Evolutionary conservation across 2,113 vertebrate genomes (phyloP).

Genomic region (Gorsachius goisagi): DNA sequence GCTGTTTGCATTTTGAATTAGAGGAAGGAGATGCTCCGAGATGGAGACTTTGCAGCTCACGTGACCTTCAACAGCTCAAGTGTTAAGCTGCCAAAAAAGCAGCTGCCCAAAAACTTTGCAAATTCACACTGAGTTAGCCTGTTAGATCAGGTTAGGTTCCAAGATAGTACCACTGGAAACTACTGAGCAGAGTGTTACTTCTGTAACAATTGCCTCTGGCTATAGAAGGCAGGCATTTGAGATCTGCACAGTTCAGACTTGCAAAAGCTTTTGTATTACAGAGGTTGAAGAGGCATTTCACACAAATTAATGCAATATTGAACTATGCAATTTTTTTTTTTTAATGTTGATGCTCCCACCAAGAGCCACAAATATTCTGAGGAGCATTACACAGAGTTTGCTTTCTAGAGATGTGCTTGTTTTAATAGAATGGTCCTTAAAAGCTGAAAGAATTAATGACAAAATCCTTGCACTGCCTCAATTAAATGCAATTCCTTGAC

Average conservation of each 20-base stretch:
- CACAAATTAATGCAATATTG: neutral
- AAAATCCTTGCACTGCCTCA: neutral
- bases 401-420: neutral
- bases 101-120: neutral
- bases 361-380: neutral
- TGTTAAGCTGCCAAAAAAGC: neutral
- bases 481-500: neutral
- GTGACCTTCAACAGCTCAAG: neutral
- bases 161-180: neutral
- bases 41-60: neutral
- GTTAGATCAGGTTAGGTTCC: neutral
- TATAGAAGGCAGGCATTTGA: neutral
- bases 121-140: neutral
- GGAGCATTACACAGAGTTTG: neutral
- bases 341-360: neutral
- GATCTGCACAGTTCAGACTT: neutral
- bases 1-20: neutral
- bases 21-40: neutral
- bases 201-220: neutral
- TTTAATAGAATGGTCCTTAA: neutral
- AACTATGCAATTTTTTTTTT: neutral
- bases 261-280: neutral
- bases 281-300: neutral
- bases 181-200: neutral
- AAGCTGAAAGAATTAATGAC: neutral